Evolutionary conservation across 2,797 vertebrate genomes (phyloP), one percentile per base, ranked within the genome.

Genomic region (Sebastes vulpes): DNA sequence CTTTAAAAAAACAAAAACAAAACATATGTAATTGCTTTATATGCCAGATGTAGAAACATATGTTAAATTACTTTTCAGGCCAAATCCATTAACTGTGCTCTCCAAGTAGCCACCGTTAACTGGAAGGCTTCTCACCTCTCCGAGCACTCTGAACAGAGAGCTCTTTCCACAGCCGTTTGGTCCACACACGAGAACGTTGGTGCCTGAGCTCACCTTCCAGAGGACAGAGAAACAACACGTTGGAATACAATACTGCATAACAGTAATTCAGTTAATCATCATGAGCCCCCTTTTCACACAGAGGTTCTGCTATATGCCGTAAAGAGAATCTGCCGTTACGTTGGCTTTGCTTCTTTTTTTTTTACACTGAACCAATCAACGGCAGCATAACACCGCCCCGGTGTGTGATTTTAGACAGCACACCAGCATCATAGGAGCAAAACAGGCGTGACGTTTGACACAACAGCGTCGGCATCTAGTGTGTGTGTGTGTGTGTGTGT

Each of bases 151-250:
- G 82, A 99, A 99, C 48, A 99, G 96, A 5, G 98, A 99, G 89
- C 98, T 99, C 91, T 99, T 99, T 68, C 98, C 98, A 95, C 98
- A 99, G 2, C 98, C 98, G 31, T 99, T 99, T 77, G 98, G 98
- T 70, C 98, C 98, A 96, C 98, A 99, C 20, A 99, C 97, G n/a
- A 99, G 95, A 87, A 99, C 98, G 23, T 99, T 99, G 82, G 97
- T 96, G 21, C 98, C 98, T 61, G 98, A 99, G 53, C 72, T 96
- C 92, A 99, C 98, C 98, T 99, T 72, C 46, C 46, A 79, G 2
- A 35, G 3, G 4, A 72, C 3, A 77, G 8, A 69, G 6, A 66
- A 16, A 69, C 6, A n/a, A 69, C 4, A 38, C 12, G 10, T n/a
- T 31, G 4, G 21, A n/a, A 16, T 66, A 21, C 12, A 21, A 16